These are phyloP conservation scores for Actinopyga echinites DNA, from an alignment of 53 echinoderm and acorn worm genomes.

Conservation along the genomic window DNA sequence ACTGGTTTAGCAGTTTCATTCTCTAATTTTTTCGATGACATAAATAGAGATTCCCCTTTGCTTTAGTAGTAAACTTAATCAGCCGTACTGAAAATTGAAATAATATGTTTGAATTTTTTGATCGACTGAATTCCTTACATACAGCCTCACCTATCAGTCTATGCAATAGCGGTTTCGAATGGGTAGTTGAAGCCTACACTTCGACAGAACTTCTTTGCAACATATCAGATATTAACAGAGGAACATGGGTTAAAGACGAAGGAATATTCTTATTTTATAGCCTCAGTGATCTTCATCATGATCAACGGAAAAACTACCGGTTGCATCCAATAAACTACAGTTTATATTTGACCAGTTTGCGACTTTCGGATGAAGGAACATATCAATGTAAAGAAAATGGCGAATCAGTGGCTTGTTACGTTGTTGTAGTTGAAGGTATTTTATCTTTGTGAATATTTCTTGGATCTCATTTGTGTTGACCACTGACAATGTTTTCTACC, in stretches of 20 bases:
- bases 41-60: too few relatives aligned
- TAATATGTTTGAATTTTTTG: too few relatives aligned
- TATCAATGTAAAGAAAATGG: conserved; percentile 21
- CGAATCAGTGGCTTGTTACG: not conserved
- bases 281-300: conserved; percentile 1
- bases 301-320: not conserved
- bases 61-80: too few relatives aligned
- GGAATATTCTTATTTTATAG: not conserved
- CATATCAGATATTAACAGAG: not conserved
- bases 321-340: not conserved
- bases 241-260: not conserved
- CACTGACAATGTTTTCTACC: too few relatives aligned
- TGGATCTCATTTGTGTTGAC: too few relatives aligned
- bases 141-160: too few relatives aligned
- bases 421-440: not conserved
- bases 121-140: too few relatives aligned
- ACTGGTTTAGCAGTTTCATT: too few relatives aligned
- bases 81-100: too few relatives aligned
- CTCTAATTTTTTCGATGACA: too few relatives aligned
- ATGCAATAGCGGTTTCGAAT: too few relatives aligned
- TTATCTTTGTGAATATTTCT: not conserved
- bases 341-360: not conserved
- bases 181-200: too few relatives aligned
- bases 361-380: not conserved
- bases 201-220: not conserved